Evolutionary conservation across 2,888 invertebrate species (phyloP).

Genomic region (Macrophya annulata): DNA sequence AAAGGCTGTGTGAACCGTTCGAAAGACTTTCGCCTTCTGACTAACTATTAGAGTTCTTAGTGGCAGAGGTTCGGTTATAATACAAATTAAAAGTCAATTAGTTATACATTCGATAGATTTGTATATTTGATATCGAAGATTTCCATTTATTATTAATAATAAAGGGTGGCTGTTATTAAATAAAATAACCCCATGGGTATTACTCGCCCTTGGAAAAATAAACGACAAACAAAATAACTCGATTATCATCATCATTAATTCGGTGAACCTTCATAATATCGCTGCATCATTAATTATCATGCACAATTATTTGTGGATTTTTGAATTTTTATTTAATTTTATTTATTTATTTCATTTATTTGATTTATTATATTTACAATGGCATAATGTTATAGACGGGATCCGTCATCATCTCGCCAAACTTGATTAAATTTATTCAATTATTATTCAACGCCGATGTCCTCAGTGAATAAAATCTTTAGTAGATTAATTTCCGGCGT

Average conservation of each 20-base stretch:
- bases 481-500: background rate
- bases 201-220: background rate
- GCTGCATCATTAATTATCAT: background rate
- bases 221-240: background rate
- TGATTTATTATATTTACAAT: background rate
- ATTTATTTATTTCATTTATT: background rate
- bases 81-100: background rate
- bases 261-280: background rate
- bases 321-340: too few species aligned
- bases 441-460: background rate
- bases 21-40: constrained; percentile 35
- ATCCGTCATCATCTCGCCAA: background rate
- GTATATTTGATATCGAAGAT: background rate
- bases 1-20: constrained; percentile 31
- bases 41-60: constrained; percentile 2
- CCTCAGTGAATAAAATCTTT: background rate
- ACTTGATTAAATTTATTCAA: background rate
- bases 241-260: background rate
- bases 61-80: background rate
- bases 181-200: background rate
- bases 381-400: background rate
- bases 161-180: background rate
- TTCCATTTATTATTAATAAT: background rate
- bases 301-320: too few species aligned
- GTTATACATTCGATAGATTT: background rate